Base-by-base conservation (phyloP, 2,888 invertebrate genomes). In the Leistus spinibarbis region DNA sequence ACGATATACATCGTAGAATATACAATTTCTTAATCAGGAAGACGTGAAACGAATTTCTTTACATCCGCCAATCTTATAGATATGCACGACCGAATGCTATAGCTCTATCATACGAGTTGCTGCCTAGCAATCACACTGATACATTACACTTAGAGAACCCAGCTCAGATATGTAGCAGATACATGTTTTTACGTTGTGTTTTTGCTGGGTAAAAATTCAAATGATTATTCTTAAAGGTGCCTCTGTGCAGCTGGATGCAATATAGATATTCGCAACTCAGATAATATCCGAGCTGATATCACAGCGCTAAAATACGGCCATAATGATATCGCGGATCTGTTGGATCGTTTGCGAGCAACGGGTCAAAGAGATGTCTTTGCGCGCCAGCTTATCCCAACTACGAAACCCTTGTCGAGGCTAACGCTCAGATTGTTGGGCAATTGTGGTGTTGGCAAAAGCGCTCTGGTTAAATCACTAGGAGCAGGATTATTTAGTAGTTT, bases 291-390 rank as follows among this genome's bases (percentile, higher is more conserved):
- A 63, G 92, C 93, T 3, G 93, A 93, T 81, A 91, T 93, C 56
- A 91, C 92, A 79, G 93, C 93, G n/a, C 85, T 93, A 69, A 92
- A 93, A 80, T 90, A 92, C 81, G 92, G 93, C 19, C 90, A 91
- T 82, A 89, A 89, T 76, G 89, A 91, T 77, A 91, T 93, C 72
- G 91, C 91, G 17, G 90, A 90, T 78, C 85, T 94, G 54, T 85
- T 94, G 77, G 90, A 90, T 82, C 89, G 88, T 81, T 84, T 93
- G 62, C 88, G 90, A 87, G 89, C 83, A 87, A 91, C 85, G 83
- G 89, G 86, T 0, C 82, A 82, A 78, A 79, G 84, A 67, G 84
- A 84, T 78, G 69, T 79, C 66, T 84, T 80, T 69, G 83, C 84
- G 3, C 87, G 89, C 76, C 93, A 93, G 84, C 83, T 94, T 76